phyloP scores from a whole-genome alignment of 2,113 vertebrate genomes.

The Parotia lawesii region DNA sequence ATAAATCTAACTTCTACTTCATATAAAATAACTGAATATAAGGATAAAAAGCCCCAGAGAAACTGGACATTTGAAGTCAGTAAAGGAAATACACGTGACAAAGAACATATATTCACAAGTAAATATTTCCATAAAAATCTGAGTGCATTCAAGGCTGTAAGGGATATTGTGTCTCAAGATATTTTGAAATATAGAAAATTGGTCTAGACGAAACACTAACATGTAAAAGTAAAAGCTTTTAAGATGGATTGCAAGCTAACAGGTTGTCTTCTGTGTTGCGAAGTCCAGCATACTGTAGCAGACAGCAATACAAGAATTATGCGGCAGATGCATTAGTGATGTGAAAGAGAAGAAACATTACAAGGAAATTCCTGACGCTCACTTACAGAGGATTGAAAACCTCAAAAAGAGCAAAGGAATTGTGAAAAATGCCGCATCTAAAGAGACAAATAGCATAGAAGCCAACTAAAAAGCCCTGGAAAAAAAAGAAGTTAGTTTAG shows the following conservation, averaged over 20 bases:
- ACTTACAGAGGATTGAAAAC: neutral
- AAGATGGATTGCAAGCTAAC: neutral
- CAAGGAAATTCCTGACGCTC: neutral
- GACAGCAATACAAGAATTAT: neutral
- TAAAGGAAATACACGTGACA: neutral
- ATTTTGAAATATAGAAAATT: neutral
- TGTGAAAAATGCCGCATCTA: neutral
- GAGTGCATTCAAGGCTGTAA: neutral
- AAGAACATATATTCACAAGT: neutral
- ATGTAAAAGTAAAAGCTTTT: neutral
- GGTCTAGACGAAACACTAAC: neutral
- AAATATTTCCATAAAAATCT: slow-evolving; percentile 10
- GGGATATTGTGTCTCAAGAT: neutral
- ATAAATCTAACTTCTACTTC: neutral
- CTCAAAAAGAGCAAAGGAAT: neutral
- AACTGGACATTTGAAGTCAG: neutral
- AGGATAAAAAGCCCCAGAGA: neutral
- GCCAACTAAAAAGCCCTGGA: neutral
- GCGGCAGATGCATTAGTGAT: neutral
- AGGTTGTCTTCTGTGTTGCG: neutral
- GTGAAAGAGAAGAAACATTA: neutral
- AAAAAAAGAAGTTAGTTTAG: neutral
- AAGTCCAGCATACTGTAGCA: neutral
- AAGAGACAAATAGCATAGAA: neutral
- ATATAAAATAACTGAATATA: neutral